Conservation (phyloP, 2,113 vertebrate genomes). For the Haemorhous mexicanus region DNA sequence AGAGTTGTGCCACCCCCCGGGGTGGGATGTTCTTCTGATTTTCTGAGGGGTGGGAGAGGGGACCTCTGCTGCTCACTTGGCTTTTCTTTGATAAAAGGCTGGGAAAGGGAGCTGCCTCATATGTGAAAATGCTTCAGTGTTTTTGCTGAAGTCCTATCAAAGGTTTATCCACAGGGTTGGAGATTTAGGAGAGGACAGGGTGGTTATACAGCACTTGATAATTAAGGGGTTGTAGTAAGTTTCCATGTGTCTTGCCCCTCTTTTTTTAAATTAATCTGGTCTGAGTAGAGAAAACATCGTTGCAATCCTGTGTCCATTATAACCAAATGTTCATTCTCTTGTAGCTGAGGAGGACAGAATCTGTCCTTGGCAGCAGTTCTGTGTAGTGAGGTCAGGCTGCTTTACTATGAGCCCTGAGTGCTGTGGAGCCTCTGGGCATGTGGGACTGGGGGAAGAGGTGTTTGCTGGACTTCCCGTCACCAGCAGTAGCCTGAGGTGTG, state of each 20-base stretch:
- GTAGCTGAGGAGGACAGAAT: not conserved
- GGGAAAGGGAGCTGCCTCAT: not conserved
- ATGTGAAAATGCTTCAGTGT: not conserved
- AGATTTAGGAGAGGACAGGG: constrained; percentile 10
- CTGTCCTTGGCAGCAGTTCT: not conserved
- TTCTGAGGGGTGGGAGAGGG: not conserved
- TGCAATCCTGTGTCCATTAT: not conserved
- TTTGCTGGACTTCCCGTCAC: not conserved
- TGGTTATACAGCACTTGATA: constrained; percentile 6
- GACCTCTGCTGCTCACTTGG: constrained; percentile 9
- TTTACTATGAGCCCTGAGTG: not conserved
- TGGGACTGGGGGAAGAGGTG: not conserved
- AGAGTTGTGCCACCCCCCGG: not conserved
- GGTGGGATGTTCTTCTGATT: constrained; percentile 8
- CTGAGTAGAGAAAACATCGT: not conserved
- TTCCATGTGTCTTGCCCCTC: not conserved
- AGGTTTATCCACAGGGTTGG: constrained; percentile 11
- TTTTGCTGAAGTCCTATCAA: constrained; percentile 14
- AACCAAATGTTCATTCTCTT: not conserved
- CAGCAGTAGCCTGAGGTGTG: not conserved
- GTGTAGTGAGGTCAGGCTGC: fast-evolving
- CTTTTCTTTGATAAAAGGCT: not conserved
- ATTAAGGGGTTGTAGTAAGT: not conserved
- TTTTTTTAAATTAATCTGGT: not conserved
- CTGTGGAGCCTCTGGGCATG: fast-evolving